A percentile compares a stretch with the other conserved stretches of the same genome.
phyloP scores from a whole-genome alignment of 2,888 invertebrate genomes.

The Apantesis nais region DNA sequence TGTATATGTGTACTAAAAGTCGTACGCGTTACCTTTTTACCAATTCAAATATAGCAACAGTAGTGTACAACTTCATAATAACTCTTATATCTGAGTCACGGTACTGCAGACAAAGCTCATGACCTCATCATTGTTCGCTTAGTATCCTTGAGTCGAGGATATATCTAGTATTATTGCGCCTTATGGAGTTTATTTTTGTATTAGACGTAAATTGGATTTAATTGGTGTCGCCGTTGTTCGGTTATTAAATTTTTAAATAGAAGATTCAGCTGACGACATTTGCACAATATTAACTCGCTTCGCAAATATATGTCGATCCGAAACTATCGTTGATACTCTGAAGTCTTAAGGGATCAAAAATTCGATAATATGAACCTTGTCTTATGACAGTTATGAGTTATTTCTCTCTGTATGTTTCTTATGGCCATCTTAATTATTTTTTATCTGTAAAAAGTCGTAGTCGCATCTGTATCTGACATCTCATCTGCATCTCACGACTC shows the following conservation, averaged over 20 bases:
- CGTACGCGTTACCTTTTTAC: neutral
- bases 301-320: neutral
- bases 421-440: neutral
- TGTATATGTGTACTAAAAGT: neutral
- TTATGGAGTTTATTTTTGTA: constrained; percentile 29
- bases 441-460: neutral
- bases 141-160: constrained; percentile 42
- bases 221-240: neutral
- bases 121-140: constrained; percentile 42
- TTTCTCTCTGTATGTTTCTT: neutral
- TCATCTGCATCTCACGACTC: too few relatives aligned
- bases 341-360: neutral
- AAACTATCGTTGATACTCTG: neutral
- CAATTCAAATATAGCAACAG: neutral
- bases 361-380: neutral
- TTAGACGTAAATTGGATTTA: constrained; percentile 6
- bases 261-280: neutral
- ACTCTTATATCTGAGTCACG: constrained; percentile 34
- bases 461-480: too few relatives aligned
- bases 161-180: constrained; percentile 26
- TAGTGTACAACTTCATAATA: constrained; percentile 4
- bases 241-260: neutral
- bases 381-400: neutral
- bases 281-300: neutral
- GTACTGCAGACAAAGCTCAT: constrained; percentile 25